A percentile compares a stretch with the other conserved stretches of the same genome.
Evolutionary conservation across 2,888 invertebrate genomes (phyloP).

Genomic region (Aleiodes leptofemur): DNA sequence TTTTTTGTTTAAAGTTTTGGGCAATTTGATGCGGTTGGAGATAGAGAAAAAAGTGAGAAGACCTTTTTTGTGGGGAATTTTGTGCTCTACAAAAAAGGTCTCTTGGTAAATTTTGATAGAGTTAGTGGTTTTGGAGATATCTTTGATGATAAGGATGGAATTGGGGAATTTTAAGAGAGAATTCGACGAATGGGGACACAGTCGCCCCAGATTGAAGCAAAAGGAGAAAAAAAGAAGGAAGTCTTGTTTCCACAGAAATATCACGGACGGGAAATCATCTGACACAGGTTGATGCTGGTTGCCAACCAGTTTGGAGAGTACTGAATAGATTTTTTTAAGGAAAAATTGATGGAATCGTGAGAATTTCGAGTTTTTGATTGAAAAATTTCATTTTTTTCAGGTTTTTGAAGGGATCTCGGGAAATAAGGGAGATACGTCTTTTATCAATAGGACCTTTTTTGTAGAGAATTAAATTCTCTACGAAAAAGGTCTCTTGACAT

Average conservation of each 20-base stretch:
- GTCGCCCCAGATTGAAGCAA: constrained; percentile 12
- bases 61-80: too few relatives aligned
- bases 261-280: constrained; percentile 27
- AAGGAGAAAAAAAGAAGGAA: neutral
- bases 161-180: neutral
- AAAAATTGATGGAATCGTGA: neutral
- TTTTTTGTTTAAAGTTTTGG: too few relatives aligned
- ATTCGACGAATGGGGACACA: constrained; percentile 17
- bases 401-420: too few relatives aligned
- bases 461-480: too few relatives aligned
- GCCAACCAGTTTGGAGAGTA: constrained; percentile 12
- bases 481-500: too few relatives aligned
- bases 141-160: too few relatives aligned
- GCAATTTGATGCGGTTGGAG: too few relatives aligned
- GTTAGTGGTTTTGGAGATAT: too few relatives aligned
- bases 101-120: neutral
- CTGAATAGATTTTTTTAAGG: neutral
- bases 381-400: too few relatives aligned
- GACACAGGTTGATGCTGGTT: constrained; percentile 10
- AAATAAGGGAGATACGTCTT: too few relatives aligned
- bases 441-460: too few relatives aligned
- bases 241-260: constrained; percentile 6
- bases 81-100: neutral
- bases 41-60: too few relatives aligned
- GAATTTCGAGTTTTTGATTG: neutral